Conservation (phyloP, 2,888 invertebrate genomes). For the Galeopsomyia nigrocyanea region DNA sequence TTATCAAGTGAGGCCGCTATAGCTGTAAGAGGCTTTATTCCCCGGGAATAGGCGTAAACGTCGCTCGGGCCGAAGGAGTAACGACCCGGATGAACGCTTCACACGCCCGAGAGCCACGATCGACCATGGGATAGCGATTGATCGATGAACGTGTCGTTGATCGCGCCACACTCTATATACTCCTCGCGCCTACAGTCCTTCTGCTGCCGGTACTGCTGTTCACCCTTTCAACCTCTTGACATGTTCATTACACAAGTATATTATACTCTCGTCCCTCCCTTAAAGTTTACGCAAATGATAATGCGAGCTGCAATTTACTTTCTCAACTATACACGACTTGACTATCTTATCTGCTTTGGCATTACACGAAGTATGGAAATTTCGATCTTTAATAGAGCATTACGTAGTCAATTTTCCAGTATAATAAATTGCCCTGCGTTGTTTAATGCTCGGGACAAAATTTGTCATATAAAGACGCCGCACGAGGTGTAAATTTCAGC, state of each 20-base stretch:
- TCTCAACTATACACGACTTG: no score
- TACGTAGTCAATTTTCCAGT: background rate
- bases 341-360: no score
- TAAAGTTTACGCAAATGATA: no score
- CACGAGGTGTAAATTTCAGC: conserved; percentile 19
- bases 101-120: conserved; percentile 15
- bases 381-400: no score
- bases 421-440: background rate
- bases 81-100: conserved; percentile 30
- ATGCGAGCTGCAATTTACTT: no score
- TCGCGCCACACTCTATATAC: no score
- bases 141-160: conserved; percentile 23
- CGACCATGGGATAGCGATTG: background rate
- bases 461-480: conserved; percentile 12
- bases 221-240: no score
- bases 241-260: no score
- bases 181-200: no score
- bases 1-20: conserved; percentile 39
- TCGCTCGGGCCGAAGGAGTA: conserved; percentile 26
- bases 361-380: no score
- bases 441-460: conserved; percentile 24
- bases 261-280: no score
- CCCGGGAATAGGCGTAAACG: conserved; percentile 49
- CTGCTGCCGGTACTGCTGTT: no score
- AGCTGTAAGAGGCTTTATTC: conserved; percentile 46